These are phyloP conservation scores for Zygogramma bicolorata DNA, from an alignment of 2,888 invertebrate species.

Conservation along the genomic window DNA sequence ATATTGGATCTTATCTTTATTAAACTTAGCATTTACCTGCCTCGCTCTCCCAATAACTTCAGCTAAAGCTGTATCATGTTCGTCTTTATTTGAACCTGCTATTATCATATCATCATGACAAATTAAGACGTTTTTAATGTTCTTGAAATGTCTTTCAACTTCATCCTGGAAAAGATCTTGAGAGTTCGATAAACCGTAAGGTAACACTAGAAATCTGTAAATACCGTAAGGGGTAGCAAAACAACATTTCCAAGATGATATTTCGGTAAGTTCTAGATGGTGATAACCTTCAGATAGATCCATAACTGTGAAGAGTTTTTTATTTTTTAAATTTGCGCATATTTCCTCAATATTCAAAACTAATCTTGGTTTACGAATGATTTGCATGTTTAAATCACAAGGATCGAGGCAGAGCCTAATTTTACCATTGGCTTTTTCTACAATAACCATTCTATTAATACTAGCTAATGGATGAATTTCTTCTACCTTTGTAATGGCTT, in stretches of 20 bases:
- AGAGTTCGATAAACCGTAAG: conserved; percentile 14
- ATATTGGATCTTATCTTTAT: no score
- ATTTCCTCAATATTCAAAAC: conserved; percentile 25
- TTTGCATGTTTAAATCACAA: conserved; percentile 20
- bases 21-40: no score
- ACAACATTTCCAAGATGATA: neutral
- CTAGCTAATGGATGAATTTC: conserved; percentile 14
- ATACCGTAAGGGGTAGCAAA: neutral
- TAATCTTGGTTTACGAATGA: conserved; percentile 22
- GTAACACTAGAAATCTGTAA: neutral
- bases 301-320: conserved; percentile 9
- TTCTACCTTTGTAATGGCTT: no score
- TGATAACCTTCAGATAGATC: conserved; percentile 18
- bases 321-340: neutral
- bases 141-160: neutral
- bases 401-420: conserved; percentile 22
- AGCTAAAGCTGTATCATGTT: no score
- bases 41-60: no score
- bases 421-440: conserved; percentile 26
- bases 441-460: conserved; percentile 27
- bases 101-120: conserved; percentile 20
- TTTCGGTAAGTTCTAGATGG: neutral
- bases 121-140: neutral
- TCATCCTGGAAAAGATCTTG: conserved; percentile 19
- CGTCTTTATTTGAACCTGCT: no score